Base-by-base conservation (phyloP, 1,140 invertebrate species). In the Bombus vancouverensis region DNA sequence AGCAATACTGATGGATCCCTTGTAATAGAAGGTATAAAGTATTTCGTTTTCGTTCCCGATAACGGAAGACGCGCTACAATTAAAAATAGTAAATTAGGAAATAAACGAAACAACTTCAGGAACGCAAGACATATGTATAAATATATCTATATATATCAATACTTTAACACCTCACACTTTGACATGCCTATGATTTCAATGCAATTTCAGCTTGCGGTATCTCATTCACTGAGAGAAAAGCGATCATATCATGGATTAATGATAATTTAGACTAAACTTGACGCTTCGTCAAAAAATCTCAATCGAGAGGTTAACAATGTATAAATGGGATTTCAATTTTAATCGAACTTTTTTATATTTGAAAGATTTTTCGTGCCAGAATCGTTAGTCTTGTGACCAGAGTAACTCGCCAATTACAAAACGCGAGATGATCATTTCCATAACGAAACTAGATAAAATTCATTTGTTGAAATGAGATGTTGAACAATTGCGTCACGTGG, bases 111-210 rank as follows among this genome's bases (percentile, higher is more conserved):
- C 5, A 53, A 53, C 1, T 22, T 53, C 1, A 22, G 15, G 18
- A 53, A 53, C 5, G 18, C 47, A 22, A 1, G 1, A 1, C 1
- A 53, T 0, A 22, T 8, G 18, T 22, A 22, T 22, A 22, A 1
- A 47, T 53, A 18, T 53, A 6, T 53, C 0, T 22, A 53, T 22
- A 2, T 8, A 22, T 22, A 53, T 53, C 5, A 18, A 22, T 8
- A 53, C 18, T 22, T 4, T 28, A 0, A 25, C 22, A 62, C 28
- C n/a, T 1, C 28, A 12, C 1, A 13, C 18, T 8, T 22, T 8
- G 28, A n/a, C 0, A n/a, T 28, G 28, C 0, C 0, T 62, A n/a
- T n/a, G 0, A 1, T 13, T n/a, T 62, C 12, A 12, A n/a, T 0
- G 28, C 2, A n/a, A 13, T n/a, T 62, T 13, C 3, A 0, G 2